A percentile compares a stretch with the other conserved stretches of the same genome.
Conservation (phyloP, 2,888 invertebrate species). For the Melanostoma mellinum region DNA sequence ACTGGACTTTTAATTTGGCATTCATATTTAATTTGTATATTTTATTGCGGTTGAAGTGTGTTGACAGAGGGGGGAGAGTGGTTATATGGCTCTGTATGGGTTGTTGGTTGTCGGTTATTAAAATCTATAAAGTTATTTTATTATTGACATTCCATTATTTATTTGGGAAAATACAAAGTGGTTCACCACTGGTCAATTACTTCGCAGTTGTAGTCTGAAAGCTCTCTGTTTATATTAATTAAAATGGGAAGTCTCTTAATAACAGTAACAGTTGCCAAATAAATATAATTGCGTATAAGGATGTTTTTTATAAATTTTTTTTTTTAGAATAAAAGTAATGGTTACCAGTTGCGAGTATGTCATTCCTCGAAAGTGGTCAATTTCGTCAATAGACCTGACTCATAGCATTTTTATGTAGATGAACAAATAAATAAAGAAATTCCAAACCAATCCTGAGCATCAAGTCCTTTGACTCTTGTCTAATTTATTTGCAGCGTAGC, state of each 20-base stretch:
- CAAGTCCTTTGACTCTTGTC: too few relatives aligned
- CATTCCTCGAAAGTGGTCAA: too few relatives aligned
- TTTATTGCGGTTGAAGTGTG: constrained; percentile 64
- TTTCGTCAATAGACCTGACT: too few relatives aligned
- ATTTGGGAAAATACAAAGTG: constrained; percentile 25
- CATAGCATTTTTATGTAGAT: too few relatives aligned
- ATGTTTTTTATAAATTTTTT: neutral
- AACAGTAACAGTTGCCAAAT: neutral
- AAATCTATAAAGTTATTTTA: constrained; percentile 36
- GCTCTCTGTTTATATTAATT: constrained; percentile 17
- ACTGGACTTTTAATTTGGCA: constrained; percentile 65
- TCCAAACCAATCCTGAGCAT: too few relatives aligned
- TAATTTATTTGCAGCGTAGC: too few relatives aligned
- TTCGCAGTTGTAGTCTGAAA: constrained; percentile 12
- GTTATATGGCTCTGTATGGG: constrained; percentile 9
- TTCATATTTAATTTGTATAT: constrained; percentile 67
- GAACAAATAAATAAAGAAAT: too few relatives aligned
- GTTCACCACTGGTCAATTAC: constrained; percentile 37
- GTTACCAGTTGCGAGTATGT: too few relatives aligned
- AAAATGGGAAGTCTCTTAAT: neutral
- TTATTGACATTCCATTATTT: constrained; percentile 38
- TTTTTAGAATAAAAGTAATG: too few relatives aligned
- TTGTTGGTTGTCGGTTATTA: constrained; percentile 23
- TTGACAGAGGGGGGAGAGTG: constrained; percentile 23
- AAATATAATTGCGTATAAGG: constrained; percentile 3